Evolutionary conservation across 2,113 vertebrate species (phyloP).

Genomic region (Illadopsis cleaveri): DNA sequence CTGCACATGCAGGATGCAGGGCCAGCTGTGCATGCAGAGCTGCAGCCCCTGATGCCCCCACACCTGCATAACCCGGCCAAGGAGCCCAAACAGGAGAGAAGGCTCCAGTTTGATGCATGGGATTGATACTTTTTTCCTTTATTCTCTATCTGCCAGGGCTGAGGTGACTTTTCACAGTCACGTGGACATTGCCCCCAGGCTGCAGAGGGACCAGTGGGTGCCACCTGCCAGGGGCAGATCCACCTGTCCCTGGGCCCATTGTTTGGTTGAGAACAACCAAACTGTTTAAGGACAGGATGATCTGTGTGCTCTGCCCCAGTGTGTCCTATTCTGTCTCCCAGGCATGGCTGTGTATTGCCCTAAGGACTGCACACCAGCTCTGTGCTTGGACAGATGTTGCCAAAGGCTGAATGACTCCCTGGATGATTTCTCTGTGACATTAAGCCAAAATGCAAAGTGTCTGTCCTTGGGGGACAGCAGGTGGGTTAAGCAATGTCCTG

Average conservation of each 20-base stretch:
- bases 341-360: not conserved
- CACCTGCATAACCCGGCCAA: not conserved
- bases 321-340: not conserved
- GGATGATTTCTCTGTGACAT: not conserved
- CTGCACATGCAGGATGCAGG: not conserved
- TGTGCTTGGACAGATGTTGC: not conserved
- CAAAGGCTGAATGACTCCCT: not conserved
- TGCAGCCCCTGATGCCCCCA: not conserved
- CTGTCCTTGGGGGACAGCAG: not conserved
- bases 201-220: not conserved
- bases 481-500: not conserved
- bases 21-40: not conserved
- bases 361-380: not conserved
- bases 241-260: fast-evolving
- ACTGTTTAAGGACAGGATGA: not conserved
- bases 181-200: not conserved
- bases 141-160: not conserved
- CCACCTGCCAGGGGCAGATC: not conserved
- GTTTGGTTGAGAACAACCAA: too few relatives aligned
- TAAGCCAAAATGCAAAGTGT: not conserved
- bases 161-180: not conserved
- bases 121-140: not conserved
- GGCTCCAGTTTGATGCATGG: not conserved
- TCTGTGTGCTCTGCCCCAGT: not conserved
- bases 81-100: not conserved